Evolutionary conservation across 2,113 vertebrate species (phyloP).

Genomic region (Nycticorax nycticorax): DNA sequence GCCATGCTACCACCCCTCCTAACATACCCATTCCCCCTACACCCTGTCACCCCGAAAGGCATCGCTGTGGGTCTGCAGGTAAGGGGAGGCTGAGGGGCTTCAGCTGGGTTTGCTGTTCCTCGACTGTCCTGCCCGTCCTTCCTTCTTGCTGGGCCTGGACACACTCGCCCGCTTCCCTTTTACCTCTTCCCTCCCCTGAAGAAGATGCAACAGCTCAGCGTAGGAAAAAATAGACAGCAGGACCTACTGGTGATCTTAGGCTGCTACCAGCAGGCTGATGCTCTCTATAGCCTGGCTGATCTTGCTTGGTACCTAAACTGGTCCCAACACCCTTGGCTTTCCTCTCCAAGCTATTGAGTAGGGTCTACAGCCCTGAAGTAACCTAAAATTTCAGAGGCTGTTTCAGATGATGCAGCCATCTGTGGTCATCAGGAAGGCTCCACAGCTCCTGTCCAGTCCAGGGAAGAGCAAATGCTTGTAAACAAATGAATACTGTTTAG

Average conservation of each 20-base stretch:
- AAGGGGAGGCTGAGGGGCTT: background rate
- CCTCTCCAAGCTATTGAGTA: background rate
- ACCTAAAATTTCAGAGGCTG: background rate
- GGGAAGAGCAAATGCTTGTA: background rate
- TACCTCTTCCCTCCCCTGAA: background rate
- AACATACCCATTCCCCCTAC: background rate
- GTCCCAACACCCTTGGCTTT: background rate
- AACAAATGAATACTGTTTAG: conserved; percentile 1
- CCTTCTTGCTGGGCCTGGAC: background rate
- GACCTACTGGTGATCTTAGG: background rate
- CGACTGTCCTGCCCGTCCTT: background rate
- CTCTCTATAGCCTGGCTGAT: background rate
- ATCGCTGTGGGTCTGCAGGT: background rate
- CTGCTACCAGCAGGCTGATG: background rate
- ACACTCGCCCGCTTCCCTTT: accelerated
- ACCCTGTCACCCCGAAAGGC: background rate
- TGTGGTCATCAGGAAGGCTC: accelerated
- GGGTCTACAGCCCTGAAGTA: background rate
- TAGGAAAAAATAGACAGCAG: background rate
- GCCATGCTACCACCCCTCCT: background rate
- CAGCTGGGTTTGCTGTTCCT: background rate
- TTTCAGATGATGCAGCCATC: background rate
- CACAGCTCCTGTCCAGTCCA: background rate
- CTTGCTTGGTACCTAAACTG: background rate
- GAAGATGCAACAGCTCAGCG: background rate